Evolutionary conservation across 2,888 invertebrate species (phyloP), one percentile per base, ranked within the genome.

Genomic region (Allacma fusca): DNA sequence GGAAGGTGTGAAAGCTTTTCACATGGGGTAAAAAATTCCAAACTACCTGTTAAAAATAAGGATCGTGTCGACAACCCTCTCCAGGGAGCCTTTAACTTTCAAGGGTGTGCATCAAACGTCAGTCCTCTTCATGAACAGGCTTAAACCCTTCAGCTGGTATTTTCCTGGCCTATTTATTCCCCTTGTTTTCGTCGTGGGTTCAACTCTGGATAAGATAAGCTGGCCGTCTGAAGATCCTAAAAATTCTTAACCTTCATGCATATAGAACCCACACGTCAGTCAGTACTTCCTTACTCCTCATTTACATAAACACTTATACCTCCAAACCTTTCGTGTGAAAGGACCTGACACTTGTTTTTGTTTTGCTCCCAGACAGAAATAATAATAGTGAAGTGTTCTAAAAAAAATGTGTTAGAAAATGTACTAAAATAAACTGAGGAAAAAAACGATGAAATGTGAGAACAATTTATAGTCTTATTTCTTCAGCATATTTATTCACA

Each of bases 401-500:
- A n/a, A 34, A 34, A 9, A 34, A 7, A 34, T 7, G 34, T 34
- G 34, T 34, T 34, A 7, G 34, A 9, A 34, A 4, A 9, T 7
- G 34, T 34, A 34, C 34, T 7, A 9, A 34, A 34, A 34, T 7
- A 34, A 9, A 34, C 4, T 34, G 9, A 34, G 34, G 4, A 4
- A 7, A 34, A 34, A 62, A 62, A 21, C 9, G 62, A 24, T 62
- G n/a, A n/a, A n/a, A n/a, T 62, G 2, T 24, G 19, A 23, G 62
- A 23, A 7, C 23, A 24, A 7, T 62, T 62, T 12, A 62, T 62
- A 62, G 62, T 62, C 62, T 62, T 62, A 62, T 62, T 24, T 50
- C 50, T 50, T 62, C 62, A 62, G 62, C 26, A 62, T 62, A 57
- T 62, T 62, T 62, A 62, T 62, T 62, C 62, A 62, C 24, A 62